phyloP scores from a whole-genome alignment of 2,888 invertebrate species.

The Diarsia rubi region DNA sequence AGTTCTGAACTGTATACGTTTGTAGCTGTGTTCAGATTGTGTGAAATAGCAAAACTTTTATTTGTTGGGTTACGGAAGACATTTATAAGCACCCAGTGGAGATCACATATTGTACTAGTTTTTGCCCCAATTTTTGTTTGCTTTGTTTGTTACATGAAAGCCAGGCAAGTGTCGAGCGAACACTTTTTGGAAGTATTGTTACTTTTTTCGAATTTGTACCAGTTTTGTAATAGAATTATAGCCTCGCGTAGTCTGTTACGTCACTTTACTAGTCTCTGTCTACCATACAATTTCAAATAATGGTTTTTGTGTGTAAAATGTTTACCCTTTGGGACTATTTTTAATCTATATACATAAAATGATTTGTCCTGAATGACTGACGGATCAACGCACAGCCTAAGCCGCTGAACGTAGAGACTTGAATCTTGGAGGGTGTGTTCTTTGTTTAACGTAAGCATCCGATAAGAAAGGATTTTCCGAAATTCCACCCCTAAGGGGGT shows the following conservation, averaged over 20 bases:
- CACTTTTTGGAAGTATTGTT: slow-evolving; percentile 20
- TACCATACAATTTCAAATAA: background rate
- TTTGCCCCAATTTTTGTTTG: slow-evolving; percentile 36
- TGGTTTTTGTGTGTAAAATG: background rate
- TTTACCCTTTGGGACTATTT: background rate
- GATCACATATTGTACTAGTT: slow-evolving; percentile 32
- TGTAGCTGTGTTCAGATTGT: background rate
- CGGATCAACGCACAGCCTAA: too few relatives aligned
- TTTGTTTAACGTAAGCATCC: too few relatives aligned
- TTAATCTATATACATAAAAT: too few relatives aligned
- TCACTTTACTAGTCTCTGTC: background rate
- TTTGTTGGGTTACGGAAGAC: slow-evolving; percentile 18
- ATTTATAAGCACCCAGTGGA: slow-evolving; percentile 14
- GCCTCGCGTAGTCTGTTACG: slow-evolving; percentile 9
- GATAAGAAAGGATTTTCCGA: too few relatives aligned
- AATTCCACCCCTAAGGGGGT: too few relatives aligned
- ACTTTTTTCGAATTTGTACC: slow-evolving; percentile 31
- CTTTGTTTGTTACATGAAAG: slow-evolving; percentile 38
- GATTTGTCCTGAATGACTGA: too few relatives aligned
- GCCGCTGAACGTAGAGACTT: too few relatives aligned
- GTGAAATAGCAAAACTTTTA: slow-evolving; percentile 6
- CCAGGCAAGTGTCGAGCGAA: slow-evolving; percentile 37
- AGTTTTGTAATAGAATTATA: slow-evolving; percentile 29
- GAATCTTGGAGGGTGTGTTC: too few relatives aligned
- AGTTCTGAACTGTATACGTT: background rate